A percentile compares a stretch with the other conserved stretches of the same genome.
Conservation (phyloP, 2,797 vertebrate genomes). For the Coccyzus lansbergi region DNA sequence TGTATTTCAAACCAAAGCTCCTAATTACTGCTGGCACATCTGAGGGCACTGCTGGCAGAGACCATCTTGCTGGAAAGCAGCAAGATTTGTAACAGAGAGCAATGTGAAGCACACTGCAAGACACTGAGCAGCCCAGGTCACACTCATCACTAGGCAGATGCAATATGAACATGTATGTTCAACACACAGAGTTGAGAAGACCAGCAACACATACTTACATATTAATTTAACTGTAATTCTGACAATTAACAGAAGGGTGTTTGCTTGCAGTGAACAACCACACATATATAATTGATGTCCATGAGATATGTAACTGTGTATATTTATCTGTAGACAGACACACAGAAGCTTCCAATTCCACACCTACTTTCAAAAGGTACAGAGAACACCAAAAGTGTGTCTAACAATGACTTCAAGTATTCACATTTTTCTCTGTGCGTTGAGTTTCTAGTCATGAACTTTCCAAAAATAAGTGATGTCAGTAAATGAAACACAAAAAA, state of each 20-base stretch:
- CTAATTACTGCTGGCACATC: not conserved
- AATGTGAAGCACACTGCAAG: accelerated
- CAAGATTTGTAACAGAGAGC: not conserved
- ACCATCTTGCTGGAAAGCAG: constrained; percentile 31
- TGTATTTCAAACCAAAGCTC: not conserved
- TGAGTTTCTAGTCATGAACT: not conserved
- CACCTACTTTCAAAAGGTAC: not conserved
- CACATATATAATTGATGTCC: accelerated
- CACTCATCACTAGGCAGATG: accelerated
- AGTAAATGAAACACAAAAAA: not conserved
- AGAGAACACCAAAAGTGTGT: not conserved
- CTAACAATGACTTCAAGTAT: not conserved
- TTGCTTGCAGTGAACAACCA: not conserved
- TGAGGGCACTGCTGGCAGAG: not conserved
- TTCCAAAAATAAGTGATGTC: not conserved
- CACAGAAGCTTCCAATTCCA: not conserved
- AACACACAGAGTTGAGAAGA: not conserved
- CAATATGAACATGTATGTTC: accelerated
- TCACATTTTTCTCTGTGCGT: not conserved
- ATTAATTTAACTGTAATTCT: not conserved
- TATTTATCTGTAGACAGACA: not conserved
- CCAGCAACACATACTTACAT: not conserved
- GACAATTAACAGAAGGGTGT: not conserved
- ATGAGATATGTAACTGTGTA: not conserved
- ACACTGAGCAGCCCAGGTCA: not conserved